These are phyloP conservation scores for Microplitis mediator DNA, from an alignment of 1,140 invertebrate species.

Conservation along the genomic window DNA sequence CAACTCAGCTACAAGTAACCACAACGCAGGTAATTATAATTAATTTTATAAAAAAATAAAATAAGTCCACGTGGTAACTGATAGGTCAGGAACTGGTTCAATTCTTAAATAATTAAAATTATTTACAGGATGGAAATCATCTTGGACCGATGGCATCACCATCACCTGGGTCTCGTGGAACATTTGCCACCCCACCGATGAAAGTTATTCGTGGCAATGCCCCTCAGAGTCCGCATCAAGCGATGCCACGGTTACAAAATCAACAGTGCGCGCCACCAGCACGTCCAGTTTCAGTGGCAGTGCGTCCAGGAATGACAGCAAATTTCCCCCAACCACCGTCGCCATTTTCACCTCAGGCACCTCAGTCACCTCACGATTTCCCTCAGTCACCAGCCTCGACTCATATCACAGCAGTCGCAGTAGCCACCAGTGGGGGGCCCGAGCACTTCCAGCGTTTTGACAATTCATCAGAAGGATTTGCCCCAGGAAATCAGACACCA, in stretches of 20 bases:
- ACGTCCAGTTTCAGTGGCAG: constrained; percentile 41
- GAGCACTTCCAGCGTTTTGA: constrained; percentile 54
- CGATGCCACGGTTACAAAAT: constrained; percentile 50
- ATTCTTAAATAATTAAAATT: constrained; percentile 19
- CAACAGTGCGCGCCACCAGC: constrained; percentile 47
- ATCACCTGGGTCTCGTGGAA: constrained; percentile 59
- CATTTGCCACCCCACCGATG: constrained; percentile 59
- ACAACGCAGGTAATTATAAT: constrained; percentile 57
- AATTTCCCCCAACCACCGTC: constrained; percentile 56
- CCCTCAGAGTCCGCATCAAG: constrained; percentile 53
- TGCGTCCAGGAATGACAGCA: constrained; percentile 47
- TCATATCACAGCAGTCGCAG: constrained; percentile 37
- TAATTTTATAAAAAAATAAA: constrained; percentile 23
- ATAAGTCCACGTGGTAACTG: not conserved
- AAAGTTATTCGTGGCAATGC: constrained; percentile 58
- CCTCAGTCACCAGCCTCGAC: constrained; percentile 58
- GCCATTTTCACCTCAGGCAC: constrained; percentile 63
- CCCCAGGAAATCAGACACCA: constrained; percentile 54
- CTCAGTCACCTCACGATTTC: constrained; percentile 60
- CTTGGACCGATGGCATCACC: constrained; percentile 58
- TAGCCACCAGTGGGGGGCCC: constrained; percentile 13
- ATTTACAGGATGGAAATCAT: constrained; percentile 53
- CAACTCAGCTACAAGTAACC: constrained; percentile 66
- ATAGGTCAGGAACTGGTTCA: not conserved
- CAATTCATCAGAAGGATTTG: constrained; percentile 44